A percentile compares a stretch with the other conserved stretches of the same genome.
These are phyloP conservation scores for Mus spretus DNA, from an alignment of 2,797 vertebrate species.

Conservation along the genomic window DNA sequence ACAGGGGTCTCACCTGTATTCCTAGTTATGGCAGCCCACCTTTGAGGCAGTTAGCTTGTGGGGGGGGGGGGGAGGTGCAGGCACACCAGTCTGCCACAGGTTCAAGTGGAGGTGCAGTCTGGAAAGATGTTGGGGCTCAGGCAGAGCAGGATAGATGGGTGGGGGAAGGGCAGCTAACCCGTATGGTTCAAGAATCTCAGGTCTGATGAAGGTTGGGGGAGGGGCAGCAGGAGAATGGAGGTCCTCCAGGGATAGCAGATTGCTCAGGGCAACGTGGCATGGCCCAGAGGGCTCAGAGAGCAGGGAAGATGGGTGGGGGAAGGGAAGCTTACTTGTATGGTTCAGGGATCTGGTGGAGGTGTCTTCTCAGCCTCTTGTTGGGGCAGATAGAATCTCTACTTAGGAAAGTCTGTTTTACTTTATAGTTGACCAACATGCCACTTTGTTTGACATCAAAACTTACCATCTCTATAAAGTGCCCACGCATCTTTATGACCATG, in stretches of 20 bases:
- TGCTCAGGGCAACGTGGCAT: background rate
- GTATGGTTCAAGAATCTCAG: background rate
- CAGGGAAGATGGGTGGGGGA: background rate
- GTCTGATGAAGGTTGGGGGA: background rate
- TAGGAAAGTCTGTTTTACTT: slow-evolving; percentile 33
- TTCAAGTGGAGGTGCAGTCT: background rate
- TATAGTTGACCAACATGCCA: background rate
- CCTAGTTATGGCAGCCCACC: background rate
- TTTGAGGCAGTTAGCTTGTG: background rate
- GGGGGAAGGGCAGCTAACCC: background rate
- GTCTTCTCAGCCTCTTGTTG: slow-evolving; percentile 29
- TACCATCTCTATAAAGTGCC: background rate
- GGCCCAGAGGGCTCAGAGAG: background rate
- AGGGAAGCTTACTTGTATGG: background rate
- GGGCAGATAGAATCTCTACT: background rate
- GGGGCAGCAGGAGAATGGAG: background rate
- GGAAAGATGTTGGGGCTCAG: background rate
- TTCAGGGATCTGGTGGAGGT: background rate
- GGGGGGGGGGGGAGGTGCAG: background rate
- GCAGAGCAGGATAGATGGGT: background rate
- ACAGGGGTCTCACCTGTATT: background rate
- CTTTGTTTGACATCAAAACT: background rate
- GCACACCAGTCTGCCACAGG: background rate
- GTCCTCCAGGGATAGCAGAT: background rate
- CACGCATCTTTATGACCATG: background rate